These are phyloP conservation scores for Cyanoderma ruficeps DNA, from an alignment of 2,113 vertebrate species.

Conservation along the genomic window DNA sequence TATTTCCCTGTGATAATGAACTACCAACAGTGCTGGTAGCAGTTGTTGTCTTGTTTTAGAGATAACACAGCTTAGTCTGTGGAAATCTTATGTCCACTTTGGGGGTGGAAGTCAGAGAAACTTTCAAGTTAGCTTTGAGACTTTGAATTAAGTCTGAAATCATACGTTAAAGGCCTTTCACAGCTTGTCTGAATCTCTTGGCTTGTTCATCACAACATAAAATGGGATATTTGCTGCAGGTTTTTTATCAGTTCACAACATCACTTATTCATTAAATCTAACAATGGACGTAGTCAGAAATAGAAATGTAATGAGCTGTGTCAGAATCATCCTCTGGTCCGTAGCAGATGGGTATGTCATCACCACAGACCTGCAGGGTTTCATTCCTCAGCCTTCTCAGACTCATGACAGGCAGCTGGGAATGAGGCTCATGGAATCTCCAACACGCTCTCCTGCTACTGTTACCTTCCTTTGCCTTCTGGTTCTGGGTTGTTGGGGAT, in stretches of 20 bases:
- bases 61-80: constrained; percentile 47
- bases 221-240: constrained; percentile 3
- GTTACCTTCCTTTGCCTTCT: background rate
- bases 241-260: constrained; percentile 33
- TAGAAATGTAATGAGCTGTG: background rate
- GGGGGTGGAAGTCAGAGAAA: constrained; percentile 17
- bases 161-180: background rate
- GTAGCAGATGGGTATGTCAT: background rate
- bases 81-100: constrained; percentile 26
- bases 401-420: background rate
- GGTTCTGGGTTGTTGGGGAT: background rate
- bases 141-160: constrained; percentile 14
- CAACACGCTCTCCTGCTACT: background rate
- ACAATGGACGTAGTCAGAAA: constrained; percentile 30
- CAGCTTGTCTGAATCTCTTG: constrained; percentile 8
- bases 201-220: background rate
- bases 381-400: constrained; percentile 33
- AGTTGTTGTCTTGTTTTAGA: constrained; percentile 10
- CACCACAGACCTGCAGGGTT: constrained; percentile 11
- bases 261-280: constrained; percentile 45
- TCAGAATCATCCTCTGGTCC: background rate
- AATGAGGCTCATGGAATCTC: background rate
- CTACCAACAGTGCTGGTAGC: background rate
- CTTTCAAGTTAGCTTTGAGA: background rate
- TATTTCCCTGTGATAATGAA: constrained; percentile 5